Evolutionary conservation across 2,888 invertebrate genomes (phyloP).

Genomic region (Globia sparganii): DNA sequence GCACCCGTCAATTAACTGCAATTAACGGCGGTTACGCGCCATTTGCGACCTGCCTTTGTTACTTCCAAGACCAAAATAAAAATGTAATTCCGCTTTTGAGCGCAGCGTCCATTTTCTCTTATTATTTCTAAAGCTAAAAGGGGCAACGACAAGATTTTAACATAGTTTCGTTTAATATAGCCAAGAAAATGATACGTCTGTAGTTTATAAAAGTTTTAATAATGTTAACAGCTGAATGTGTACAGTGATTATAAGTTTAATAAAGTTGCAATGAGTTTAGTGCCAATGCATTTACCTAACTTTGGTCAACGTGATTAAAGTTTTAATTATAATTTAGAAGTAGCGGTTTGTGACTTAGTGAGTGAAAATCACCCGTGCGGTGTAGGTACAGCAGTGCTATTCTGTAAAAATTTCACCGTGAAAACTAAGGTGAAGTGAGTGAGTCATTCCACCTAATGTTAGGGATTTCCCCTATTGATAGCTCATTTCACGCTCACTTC

Average conservation of each 20-base stretch:
- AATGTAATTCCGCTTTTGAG: conserved; percentile 44
- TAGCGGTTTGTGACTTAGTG: conserved; percentile 5
- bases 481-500: too few relatives aligned
- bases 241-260: conserved; percentile 41
- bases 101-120: conserved; percentile 11
- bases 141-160: conserved; percentile 1
- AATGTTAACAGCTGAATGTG: conserved; percentile 15
- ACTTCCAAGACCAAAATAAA: conserved; percentile 54
- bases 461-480: too few relatives aligned
- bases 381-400: too few relatives aligned
- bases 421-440: too few relatives aligned
- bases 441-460: too few relatives aligned
- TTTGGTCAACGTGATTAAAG: conserved; percentile 42
- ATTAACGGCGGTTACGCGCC: conserved; percentile 69
- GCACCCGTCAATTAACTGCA: conserved; percentile 72
- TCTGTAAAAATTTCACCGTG: too few relatives aligned
- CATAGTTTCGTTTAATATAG: not conserved
- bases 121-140: conserved; percentile 27
- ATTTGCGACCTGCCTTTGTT: conserved; percentile 67
- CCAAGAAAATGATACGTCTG: conserved; percentile 3
- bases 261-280: conserved; percentile 50
- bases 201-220: conserved; percentile 21
- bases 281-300: conserved; percentile 13
- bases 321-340: conserved; percentile 56
- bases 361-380: conserved; percentile 12